phyloP scores from a whole-genome alignment of 2,888 invertebrate genomes.

The Diarsia brunnea region DNA sequence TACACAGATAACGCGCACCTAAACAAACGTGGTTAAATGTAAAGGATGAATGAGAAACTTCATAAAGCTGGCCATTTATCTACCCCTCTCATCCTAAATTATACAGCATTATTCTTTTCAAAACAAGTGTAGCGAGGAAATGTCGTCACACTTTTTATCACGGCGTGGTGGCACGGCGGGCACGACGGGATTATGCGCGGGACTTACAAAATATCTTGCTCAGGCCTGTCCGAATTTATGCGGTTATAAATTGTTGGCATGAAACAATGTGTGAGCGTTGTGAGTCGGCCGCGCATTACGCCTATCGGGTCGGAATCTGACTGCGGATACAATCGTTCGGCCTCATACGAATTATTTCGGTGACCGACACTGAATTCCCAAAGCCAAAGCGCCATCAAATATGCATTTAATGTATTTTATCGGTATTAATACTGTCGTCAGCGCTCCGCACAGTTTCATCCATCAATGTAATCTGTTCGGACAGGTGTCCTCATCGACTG shows the following conservation, averaged over 20 bases:
- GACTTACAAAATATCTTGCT: slow-evolving; percentile 74
- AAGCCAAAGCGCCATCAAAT: slow-evolving; percentile 77
- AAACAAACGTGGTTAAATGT: slow-evolving; percentile 70
- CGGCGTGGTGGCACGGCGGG: slow-evolving; percentile 52
- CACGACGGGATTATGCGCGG: slow-evolving; percentile 68
- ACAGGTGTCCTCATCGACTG: slow-evolving; percentile 34
- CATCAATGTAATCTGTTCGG: slow-evolving; percentile 52
- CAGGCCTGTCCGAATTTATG: slow-evolving; percentile 75
- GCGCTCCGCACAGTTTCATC: slow-evolving; percentile 47
- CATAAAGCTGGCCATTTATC: slow-evolving; percentile 68
- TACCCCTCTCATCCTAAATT: slow-evolving; percentile 72
- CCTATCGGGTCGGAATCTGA: slow-evolving; percentile 76
- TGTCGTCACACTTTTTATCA: slow-evolving; percentile 74
- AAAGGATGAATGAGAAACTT: slow-evolving; percentile 62
- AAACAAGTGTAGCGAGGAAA: slow-evolving; percentile 69
- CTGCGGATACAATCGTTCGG: slow-evolving; percentile 79
- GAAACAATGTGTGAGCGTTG: slow-evolving; percentile 75
- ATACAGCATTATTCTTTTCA: slow-evolving; percentile 72
- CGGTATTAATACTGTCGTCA: slow-evolving; percentile 59
- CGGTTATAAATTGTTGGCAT: slow-evolving; percentile 78
- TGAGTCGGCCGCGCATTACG: slow-evolving; percentile 68
- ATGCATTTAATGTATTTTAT: slow-evolving; percentile 70
- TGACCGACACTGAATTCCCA: slow-evolving; percentile 76
- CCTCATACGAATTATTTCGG: slow-evolving; percentile 80
- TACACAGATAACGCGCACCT: slow-evolving; percentile 51